These are phyloP conservation scores for Dissostichus mawsoni DNA, from an alignment of 2,113 vertebrate species.

Conservation along the genomic window DNA sequence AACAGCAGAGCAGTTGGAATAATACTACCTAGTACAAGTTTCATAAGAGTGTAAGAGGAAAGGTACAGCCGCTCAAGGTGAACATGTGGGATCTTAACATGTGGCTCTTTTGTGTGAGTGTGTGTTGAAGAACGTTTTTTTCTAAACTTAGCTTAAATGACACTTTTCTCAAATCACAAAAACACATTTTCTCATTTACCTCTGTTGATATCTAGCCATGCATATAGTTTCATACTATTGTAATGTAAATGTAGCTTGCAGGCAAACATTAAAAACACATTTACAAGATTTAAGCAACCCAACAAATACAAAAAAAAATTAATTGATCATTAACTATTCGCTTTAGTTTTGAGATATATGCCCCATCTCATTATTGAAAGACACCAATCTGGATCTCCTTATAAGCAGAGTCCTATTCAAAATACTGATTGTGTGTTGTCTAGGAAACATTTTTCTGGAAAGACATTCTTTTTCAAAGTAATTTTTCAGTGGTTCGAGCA, in stretches of 20 bases:
- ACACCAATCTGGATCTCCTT: not conserved
- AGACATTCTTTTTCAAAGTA: not conserved
- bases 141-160: not conserved
- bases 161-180: conserved; percentile 3
- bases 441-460: not conserved
- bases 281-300: not conserved
- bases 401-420: not conserved
- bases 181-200: not conserved
- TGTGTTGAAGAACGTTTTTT: not conserved
- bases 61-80: conserved; percentile 41
- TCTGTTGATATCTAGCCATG: not conserved
- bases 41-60: conserved; percentile 53
- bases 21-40: conserved; percentile 59
- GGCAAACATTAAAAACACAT: not conserved
- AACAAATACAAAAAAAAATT: not conserved
- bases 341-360: not conserved
- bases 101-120: conserved; percentile 25
- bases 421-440: not conserved
- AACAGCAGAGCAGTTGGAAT: conserved; percentile 72
- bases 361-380: not conserved
- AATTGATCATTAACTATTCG: not conserved
- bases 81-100: conserved; percentile 52
- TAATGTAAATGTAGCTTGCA: not conserved
- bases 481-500: conserved; percentile 5
- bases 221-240: not conserved